These are phyloP conservation scores for Drosophila meridionalis DNA, from an alignment of 2,888 invertebrate genomes.

Conservation along the genomic window DNA sequence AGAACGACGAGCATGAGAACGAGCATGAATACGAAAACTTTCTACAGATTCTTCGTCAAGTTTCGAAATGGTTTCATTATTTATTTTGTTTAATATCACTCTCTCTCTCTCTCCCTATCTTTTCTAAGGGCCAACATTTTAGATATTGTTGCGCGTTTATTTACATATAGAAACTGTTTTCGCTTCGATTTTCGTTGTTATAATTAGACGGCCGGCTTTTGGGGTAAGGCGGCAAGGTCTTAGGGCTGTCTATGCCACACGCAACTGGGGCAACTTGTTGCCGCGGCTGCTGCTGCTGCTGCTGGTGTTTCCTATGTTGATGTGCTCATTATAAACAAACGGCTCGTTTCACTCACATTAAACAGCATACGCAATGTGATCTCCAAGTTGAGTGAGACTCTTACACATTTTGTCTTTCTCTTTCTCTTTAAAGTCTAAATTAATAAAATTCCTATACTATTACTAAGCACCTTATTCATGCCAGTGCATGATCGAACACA, in stretches of 20 bases:
- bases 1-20: constrained; percentile 46
- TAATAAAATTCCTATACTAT: not conserved
- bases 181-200: constrained; percentile 30
- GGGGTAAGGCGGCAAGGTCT: constrained; percentile 51
- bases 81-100: constrained; percentile 32
- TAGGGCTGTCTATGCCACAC: constrained; percentile 40
- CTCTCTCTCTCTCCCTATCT: not conserved
- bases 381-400: not conserved
- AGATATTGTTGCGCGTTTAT: constrained; percentile 26
- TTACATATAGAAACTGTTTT: constrained; percentile 29
- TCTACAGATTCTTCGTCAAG: constrained; percentile 37
- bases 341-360: not conserved
- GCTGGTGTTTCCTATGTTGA: constrained; percentile 14
- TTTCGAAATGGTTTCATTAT: constrained; percentile 63
- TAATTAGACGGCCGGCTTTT: constrained; percentile 57
- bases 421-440: no score
- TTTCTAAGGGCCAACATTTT: constrained; percentile 23
- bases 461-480: not conserved
- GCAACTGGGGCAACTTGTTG: constrained; percentile 74
- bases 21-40: constrained; percentile 35
- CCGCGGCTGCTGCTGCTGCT: constrained; percentile 38
- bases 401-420: not conserved
- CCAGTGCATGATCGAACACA: not conserved
- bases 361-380: constrained; percentile 12
- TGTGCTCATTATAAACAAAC: constrained; percentile 69